Conservation (phyloP, 2,113 vertebrate species). For the Petromus typicus region DNA sequence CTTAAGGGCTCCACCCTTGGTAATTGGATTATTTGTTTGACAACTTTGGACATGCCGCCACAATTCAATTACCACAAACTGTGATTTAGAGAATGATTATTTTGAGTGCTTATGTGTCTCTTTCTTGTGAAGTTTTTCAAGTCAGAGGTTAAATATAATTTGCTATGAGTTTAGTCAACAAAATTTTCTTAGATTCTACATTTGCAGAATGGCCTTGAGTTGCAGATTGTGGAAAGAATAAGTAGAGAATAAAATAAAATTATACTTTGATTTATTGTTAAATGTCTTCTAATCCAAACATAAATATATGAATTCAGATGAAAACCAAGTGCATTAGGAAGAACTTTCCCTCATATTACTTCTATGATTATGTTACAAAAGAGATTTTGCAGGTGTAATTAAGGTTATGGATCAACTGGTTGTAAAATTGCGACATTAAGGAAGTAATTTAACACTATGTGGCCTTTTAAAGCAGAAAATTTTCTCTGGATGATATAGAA, state of each 20-base stretch:
- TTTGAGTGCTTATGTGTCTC: not conserved
- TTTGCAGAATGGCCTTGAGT: not conserved
- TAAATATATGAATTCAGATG: conserved; percentile 14
- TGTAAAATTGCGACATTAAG: not conserved
- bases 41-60: not conserved
- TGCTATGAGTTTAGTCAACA: conserved; percentile 30
- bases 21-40: not conserved
- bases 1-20: not conserved
- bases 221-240: not conserved
- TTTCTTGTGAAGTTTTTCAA: not conserved
- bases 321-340: not conserved
- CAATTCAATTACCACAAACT: not conserved
- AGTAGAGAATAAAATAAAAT: not conserved
- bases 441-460: not conserved
- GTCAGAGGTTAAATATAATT: not conserved
- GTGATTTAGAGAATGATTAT: not conserved
- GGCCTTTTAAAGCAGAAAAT: not conserved
- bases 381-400: not conserved
- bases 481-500: not conserved
- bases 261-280: not conserved
- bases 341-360: not conserved
- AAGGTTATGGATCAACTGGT: not conserved
- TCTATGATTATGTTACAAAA: not conserved
- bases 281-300: not conserved
- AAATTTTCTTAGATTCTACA: not conserved